A percentile compares a stretch with the other conserved stretches of the same genome.
These are phyloP conservation scores for Poeciliopsis occidentalis DNA, from an alignment of 2,113 vertebrate genomes.

Conservation along the genomic window DNA sequence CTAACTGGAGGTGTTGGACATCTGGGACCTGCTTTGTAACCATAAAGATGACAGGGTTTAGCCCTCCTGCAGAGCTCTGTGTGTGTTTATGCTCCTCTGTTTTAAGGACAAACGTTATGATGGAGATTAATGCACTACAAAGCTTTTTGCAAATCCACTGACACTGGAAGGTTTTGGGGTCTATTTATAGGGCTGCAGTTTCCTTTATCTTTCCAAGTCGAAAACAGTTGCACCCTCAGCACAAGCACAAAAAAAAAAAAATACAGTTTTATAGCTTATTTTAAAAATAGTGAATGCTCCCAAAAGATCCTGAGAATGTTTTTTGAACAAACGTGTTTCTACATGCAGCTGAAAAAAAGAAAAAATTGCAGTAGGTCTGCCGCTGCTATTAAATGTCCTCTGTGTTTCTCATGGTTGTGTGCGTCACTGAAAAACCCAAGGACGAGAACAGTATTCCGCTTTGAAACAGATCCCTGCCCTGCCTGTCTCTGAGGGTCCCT, in stretches of 20 bases:
- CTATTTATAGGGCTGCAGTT: conserved; percentile 2
- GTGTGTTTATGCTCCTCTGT: conserved; percentile 26
- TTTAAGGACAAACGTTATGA: conserved; percentile 48
- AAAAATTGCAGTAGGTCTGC: neutral
- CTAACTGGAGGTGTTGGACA: conserved; percentile 42
- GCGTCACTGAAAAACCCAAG: conserved; percentile 25
- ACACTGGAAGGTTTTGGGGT: conserved; percentile 27
- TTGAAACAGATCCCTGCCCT: conserved; percentile 50
- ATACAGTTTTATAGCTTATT: neutral
- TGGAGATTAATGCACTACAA: conserved; percentile 35
- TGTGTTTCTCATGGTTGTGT: conserved; percentile 15
- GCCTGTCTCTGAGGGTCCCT: conserved; percentile 31
- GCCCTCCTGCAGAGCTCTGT: conserved; percentile 42
- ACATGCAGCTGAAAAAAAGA: neutral
- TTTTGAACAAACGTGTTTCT: neutral
- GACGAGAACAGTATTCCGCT: conserved; percentile 34
- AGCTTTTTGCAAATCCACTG: conserved; percentile 7
- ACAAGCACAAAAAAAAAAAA: neutral
- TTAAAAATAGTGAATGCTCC: neutral
- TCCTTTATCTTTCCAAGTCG: conserved; percentile 7
- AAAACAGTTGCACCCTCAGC: neutral
- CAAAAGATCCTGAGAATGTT: neutral
- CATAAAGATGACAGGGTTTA: conserved; percentile 42
- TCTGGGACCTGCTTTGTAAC: conserved; percentile 57
- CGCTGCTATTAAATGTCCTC: conserved; percentile 4